Base-by-base conservation (phyloP, 64 coral and sea anemone species). In the Porites australiensis region DNA sequence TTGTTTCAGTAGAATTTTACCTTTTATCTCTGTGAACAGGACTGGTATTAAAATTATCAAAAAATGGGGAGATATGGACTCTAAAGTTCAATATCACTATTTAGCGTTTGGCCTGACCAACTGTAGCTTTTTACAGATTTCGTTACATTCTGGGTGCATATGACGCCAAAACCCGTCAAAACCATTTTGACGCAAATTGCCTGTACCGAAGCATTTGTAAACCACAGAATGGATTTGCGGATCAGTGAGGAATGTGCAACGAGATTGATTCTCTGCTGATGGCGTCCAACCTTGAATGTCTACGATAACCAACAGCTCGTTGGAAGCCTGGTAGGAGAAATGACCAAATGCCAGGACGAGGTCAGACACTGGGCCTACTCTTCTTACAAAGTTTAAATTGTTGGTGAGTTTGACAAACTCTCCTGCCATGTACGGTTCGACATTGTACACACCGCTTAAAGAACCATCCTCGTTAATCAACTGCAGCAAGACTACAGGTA, bases 211-310 rank as follows among this genome's bases (percentile, higher is more conserved):
- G 51, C 90, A 93, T 50, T 92, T 83, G 64, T 98, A 94, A 23
- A 88, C 88, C 43, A 73, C 71, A 23, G 90, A 96, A 74, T 98
- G 97, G 52, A 98, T 98, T 83, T 98, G 97, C 58, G 97, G 97
- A 77, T 98, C 97, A 23, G 97, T 98, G 6, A 98, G 93, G 52
- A 96, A 98, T n/a, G 86, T 96, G 65, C 94, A 96, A 13, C 91
- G 85, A 43, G 46, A 76, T 53, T 96, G 78, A 22, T 37, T 37
- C 27, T 96, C 83, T 15, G 16, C 57, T n/a, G 59, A 59, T 1
- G 94, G 90, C 12, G 91, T 74, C 97, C 97, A 98, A 15, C 97
- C 97, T 83, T 98, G 97, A 79, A 96, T 95, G 49, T 98, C 97
- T 0, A 93, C 94, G 64, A 98, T 93, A 19, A 98, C 78, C 2